phyloP scores from a whole-genome alignment of 2,113 vertebrate species.

The Heptranchias perlo region DNA sequence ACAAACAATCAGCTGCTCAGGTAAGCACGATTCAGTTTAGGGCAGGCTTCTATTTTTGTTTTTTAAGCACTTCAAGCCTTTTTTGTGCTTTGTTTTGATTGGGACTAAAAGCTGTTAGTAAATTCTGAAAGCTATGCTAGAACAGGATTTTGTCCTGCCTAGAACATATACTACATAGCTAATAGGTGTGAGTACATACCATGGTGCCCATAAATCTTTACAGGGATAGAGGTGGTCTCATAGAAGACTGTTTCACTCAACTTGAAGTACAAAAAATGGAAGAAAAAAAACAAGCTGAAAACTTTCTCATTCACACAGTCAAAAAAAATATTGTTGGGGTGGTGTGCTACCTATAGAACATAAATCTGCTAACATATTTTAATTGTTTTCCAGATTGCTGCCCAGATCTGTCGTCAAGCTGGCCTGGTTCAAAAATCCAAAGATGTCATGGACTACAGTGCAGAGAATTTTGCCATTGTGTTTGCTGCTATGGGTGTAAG shows the following conservation, averaged over 20 bases:
- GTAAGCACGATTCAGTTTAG: background rate
- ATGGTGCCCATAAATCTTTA: background rate
- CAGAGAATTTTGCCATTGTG: constrained; percentile 71
- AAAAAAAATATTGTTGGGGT: background rate
- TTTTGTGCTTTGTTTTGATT: background rate
- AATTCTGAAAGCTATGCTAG: background rate
- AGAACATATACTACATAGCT: background rate
- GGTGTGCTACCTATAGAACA: background rate
- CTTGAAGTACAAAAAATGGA: background rate
- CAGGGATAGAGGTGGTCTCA: background rate
- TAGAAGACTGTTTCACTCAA: background rate
- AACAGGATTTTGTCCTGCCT: background rate
- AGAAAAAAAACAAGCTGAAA: background rate
- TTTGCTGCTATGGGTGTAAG: constrained; percentile 74
- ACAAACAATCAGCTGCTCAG: background rate
- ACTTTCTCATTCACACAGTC: background rate
- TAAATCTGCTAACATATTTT: background rate
- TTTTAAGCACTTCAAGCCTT: background rate
- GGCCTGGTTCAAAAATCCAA: constrained; percentile 70
- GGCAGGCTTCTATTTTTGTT: background rate
- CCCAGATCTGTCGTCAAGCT: constrained; percentile 73
- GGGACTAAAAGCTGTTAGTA: background rate
- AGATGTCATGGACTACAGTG: constrained; percentile 69
- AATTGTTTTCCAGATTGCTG: constrained; percentile 58
- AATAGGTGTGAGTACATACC: background rate